These are phyloP conservation scores for Ochropleura plecta DNA, from an alignment of 2,888 invertebrate genomes.

Conservation along the genomic window DNA sequence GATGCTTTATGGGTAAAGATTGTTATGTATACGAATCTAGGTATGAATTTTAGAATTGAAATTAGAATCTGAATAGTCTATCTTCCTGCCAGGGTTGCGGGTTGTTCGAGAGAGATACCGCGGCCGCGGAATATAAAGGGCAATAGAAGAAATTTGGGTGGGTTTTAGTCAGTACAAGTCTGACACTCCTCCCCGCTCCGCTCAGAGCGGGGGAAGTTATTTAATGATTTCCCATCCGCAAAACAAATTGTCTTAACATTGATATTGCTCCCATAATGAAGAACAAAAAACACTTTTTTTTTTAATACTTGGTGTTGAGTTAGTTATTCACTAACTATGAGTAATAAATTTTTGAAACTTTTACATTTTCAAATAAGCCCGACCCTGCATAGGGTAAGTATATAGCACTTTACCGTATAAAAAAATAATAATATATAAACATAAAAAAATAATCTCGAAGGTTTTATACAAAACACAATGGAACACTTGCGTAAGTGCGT, in stretches of 20 bases:
- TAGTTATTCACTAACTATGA: too few species aligned
- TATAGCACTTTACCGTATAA: neutral
- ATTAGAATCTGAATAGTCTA: neutral
- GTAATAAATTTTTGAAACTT: neutral
- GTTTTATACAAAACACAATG: slow-evolving; percentile 56
- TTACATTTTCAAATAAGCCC: neutral
- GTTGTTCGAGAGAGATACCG: too few species aligned
- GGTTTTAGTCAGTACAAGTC: too few species aligned
- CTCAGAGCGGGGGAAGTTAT: too few species aligned
- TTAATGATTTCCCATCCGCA: too few species aligned
- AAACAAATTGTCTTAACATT: too few species aligned
- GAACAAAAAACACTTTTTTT: neutral
- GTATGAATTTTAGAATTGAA: neutral
- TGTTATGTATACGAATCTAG: neutral
- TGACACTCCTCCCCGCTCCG: too few species aligned
- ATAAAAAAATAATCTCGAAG: slow-evolving; percentile 30
- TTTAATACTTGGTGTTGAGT: neutral
- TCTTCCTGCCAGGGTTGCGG: too few species aligned
- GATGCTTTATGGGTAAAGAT: neutral
- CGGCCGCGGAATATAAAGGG: too few species aligned
- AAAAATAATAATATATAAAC: slow-evolving; percentile 18
- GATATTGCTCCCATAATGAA: neutral
- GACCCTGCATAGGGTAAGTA: neutral
- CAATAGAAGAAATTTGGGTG: too few species aligned
- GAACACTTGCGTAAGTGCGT: slow-evolving; percentile 55